A percentile compares a stretch with the other conserved stretches of the same genome.
phyloP scores from a whole-genome alignment of 2,113 vertebrate genomes.

The Mirounga angustirostris region DNA sequence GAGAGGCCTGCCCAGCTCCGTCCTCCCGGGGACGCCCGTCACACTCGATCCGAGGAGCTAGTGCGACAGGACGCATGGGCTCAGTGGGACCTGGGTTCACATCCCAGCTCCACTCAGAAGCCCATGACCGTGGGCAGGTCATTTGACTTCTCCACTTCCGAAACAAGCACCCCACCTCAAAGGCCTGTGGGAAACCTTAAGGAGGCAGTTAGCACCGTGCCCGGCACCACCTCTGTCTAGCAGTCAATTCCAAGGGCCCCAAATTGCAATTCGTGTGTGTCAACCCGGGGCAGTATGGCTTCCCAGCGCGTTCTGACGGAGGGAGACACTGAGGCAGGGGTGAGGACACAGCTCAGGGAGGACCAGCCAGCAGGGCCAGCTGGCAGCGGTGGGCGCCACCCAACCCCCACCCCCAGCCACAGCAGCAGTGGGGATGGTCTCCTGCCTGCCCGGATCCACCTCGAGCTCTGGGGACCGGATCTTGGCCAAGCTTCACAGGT shows the following conservation, averaged over 20 bases:
- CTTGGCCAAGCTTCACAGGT: background rate
- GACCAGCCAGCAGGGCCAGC: background rate
- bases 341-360: background rate
- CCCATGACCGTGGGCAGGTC: background rate
- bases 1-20: background rate
- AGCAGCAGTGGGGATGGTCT: background rate
- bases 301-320: background rate
- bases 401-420: fast-evolving
- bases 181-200: background rate
- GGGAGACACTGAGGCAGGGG: background rate
- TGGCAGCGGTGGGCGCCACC: too few relatives aligned
- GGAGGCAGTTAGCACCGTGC: fast-evolving
- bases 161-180: background rate
- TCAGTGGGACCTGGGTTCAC: background rate
- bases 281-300: background rate
- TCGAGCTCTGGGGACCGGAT: background rate
- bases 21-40: background rate
- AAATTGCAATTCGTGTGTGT: background rate
- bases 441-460: background rate
- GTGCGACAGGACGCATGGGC: fast-evolving
- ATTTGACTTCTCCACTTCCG: background rate
- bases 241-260: background rate
- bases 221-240: too few relatives aligned
- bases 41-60: background rate
- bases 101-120: background rate